Percentiles rank a stretch among this genome's conserved stretches.
These are phyloP conservation scores for Fissipunctia ypsillon DNA, from an alignment of 2,888 invertebrate species.

Conservation along the genomic window DNA sequence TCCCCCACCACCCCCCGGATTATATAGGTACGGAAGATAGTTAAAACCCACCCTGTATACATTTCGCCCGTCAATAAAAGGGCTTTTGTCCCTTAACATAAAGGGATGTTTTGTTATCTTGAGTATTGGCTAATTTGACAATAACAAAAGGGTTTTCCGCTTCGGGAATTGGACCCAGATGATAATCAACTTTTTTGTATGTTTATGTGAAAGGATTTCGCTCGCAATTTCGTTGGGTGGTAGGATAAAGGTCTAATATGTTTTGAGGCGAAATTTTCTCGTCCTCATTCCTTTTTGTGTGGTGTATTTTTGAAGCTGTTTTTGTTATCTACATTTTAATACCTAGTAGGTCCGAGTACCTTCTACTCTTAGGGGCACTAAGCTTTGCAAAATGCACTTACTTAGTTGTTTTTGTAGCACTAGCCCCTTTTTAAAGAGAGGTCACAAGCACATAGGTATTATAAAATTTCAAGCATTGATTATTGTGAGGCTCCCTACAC, in stretches of 20 bases:
- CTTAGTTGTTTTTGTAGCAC: background rate
- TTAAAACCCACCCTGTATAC: conserved; percentile 88
- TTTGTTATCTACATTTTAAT: background rate
- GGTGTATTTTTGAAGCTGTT: conserved; percentile 16
- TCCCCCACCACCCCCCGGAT: conserved; percentile 76
- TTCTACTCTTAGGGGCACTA: background rate
- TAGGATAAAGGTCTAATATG: conserved; percentile 56
- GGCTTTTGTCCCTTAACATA: conserved; percentile 85
- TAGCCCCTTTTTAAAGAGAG: background rate
- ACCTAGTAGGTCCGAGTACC: background rate
- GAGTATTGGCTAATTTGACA: conserved; percentile 91
- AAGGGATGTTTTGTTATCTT: conserved; percentile 91
- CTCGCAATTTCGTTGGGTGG: conserved; percentile 75
- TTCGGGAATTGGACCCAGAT: conserved; percentile 84
- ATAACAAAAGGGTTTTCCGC: conserved; percentile 89
- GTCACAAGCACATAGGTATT: background rate
- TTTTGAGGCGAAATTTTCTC: conserved; percentile 51
- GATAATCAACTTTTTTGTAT: conserved; percentile 86
- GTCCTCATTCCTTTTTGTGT: conserved; percentile 20
- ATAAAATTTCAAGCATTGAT: background rate
- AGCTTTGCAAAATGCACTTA: no score
- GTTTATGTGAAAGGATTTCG: conserved; percentile 72
- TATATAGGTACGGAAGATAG: conserved; percentile 85
- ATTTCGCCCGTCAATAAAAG: conserved; percentile 88
- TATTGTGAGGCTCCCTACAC: no score